phyloP scores from a whole-genome alignment of 2,888 invertebrate species.

The Agrochola lota region DNA sequence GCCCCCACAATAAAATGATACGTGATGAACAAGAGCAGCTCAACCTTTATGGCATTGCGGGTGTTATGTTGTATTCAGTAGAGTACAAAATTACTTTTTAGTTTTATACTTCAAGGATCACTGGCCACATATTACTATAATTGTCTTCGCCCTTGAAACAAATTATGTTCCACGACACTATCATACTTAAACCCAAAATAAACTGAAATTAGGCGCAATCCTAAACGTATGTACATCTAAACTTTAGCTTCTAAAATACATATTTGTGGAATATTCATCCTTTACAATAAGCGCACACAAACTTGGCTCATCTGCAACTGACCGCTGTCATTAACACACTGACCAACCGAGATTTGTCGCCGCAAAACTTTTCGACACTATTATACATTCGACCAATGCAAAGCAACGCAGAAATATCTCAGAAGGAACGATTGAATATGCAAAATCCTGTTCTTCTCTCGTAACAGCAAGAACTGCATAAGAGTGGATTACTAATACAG shows the following conservation, averaged over 20 bases:
- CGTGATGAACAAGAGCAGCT: neutral
- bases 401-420: neutral
- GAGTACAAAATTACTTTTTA: neutral
- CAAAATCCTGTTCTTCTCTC: too few relatives aligned
- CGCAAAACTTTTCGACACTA: conserved; percentile 8
- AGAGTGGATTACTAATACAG: too few relatives aligned
- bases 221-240: conserved; percentile 9
- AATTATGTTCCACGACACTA: neutral
- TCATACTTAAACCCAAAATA: neutral
- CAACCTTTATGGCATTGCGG: neutral
- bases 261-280: conserved; percentile 24
- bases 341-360: neutral
- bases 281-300: conserved; percentile 4
- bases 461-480: too few relatives aligned
- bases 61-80: neutral
- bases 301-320: conserved; percentile 36
- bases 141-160: neutral
- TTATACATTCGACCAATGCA: neutral
- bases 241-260: conserved; percentile 38
- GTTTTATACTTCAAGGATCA: neutral
- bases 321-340: conserved; percentile 31
- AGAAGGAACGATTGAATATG: too few relatives aligned
- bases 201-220: neutral
- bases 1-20: neutral
- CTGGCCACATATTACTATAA: neutral